Evolutionary conservation across 2,888 invertebrate genomes (phyloP).

Genomic region (Brassicogethes aeneus): DNA sequence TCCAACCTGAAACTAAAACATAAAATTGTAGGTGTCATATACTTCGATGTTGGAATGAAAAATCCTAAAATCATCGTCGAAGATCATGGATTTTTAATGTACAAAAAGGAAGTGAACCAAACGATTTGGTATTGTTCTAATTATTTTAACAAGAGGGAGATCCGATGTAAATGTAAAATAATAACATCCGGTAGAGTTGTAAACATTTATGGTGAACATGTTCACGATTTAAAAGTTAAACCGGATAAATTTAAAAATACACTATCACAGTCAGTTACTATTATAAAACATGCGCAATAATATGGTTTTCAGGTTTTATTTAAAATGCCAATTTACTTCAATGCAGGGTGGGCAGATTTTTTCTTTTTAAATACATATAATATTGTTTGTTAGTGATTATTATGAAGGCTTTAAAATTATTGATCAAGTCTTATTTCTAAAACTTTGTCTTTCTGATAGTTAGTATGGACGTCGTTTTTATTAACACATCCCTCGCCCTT

Average conservation of each 20-base stretch:
- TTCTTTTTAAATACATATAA: too few species aligned
- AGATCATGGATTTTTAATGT: conserved; percentile 19
- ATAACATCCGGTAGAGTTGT: conserved; percentile 21
- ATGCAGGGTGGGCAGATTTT: neutral
- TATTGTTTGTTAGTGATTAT: too few species aligned
- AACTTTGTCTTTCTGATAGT: too few species aligned
- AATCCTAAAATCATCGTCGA: conserved; percentile 27
- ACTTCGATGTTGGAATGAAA: conserved; percentile 24
- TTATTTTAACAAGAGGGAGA: conserved; percentile 22
- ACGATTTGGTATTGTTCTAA: conserved; percentile 24
- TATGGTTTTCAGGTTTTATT: too few species aligned
- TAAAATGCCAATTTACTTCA: neutral
- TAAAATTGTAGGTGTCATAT: conserved; percentile 22
- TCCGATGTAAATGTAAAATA: conserved; percentile 22
- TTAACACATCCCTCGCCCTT: too few species aligned
- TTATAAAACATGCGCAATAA: conserved; percentile 12
- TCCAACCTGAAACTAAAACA: too few species aligned
- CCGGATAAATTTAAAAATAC: conserved; percentile 18
- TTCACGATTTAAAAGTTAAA: conserved; percentile 16
- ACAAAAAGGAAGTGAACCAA: conserved; percentile 17
- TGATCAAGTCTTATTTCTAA: too few species aligned
- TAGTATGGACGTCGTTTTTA: too few species aligned
- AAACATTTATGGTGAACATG: conserved; percentile 17
- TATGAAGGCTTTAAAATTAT: too few species aligned
- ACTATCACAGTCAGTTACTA: conserved; percentile 19